Evolutionary conservation across 2,888 invertebrate species (phyloP).

Genomic region (Apamea monoglypha): DNA sequence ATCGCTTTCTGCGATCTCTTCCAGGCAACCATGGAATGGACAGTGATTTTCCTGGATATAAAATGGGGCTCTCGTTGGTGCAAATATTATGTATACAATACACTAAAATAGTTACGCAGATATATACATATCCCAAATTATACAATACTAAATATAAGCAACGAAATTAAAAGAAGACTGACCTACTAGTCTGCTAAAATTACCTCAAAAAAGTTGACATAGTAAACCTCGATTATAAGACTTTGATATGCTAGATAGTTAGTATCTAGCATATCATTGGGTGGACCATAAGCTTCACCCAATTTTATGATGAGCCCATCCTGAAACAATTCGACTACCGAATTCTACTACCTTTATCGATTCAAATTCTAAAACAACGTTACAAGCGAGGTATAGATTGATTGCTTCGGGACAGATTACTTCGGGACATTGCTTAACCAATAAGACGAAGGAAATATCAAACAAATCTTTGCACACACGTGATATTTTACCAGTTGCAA

Average conservation of each 20-base stretch:
- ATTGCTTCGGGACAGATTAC: neutral
- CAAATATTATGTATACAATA: too few species aligned
- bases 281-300: neutral
- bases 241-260: too few species aligned
- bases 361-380: neutral
- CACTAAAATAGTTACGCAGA: too few species aligned
- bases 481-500: constrained; percentile 7
- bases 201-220: neutral
- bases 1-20: too few species aligned
- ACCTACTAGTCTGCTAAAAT: neutral
- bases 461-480: neutral
- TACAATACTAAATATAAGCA: too few species aligned
- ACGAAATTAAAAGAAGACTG: too few species aligned
- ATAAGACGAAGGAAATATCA: neutral
- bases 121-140: too few species aligned
- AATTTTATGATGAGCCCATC: neutral
- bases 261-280: too few species aligned
- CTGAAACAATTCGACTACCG: neutral
- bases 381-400: neutral
- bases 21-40: too few species aligned
- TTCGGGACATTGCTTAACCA: too few species aligned
- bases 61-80: too few species aligned
- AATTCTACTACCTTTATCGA: neutral
- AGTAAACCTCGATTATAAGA: neutral
- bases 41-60: too few species aligned